Conservation (phyloP, 2,113 vertebrate genomes). For the Caretta caretta region DNA sequence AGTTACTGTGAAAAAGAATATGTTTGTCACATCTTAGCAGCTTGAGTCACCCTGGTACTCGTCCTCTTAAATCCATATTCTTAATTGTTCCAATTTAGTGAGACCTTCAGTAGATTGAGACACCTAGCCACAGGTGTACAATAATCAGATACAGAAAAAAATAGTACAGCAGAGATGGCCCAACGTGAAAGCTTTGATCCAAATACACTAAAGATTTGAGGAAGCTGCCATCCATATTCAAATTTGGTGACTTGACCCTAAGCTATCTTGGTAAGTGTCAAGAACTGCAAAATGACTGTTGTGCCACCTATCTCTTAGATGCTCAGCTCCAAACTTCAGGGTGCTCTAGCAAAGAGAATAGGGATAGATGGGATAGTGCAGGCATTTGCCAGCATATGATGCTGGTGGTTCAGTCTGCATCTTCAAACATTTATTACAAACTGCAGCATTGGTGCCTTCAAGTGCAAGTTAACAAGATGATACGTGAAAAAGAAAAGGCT, state of each 20-base stretch:
- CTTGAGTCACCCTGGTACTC: not conserved
- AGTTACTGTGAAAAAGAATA: not conserved
- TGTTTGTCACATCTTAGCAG: not conserved
- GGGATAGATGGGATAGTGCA: not conserved
- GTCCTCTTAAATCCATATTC: not conserved
- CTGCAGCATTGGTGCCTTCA: not conserved
- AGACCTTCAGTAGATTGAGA: not conserved
- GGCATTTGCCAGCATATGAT: not conserved
- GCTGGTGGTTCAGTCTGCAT: not conserved
- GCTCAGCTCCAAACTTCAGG: not conserved
- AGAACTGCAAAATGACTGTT: not conserved
- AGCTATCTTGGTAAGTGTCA: not conserved
- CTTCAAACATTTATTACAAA: accelerated
- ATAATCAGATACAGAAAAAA: not conserved
- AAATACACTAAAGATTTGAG: not conserved
- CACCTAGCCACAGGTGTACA: not conserved
- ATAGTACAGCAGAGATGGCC: not conserved
- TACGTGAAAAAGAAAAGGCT: not conserved
- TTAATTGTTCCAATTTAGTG: not conserved
- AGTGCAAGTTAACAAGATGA: not conserved
- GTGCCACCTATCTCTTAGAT: not conserved
- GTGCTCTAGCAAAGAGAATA: not conserved
- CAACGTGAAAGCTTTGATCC: not conserved
- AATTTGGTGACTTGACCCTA: not conserved
- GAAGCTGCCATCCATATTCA: not conserved